Base-by-base conservation (phyloP, 2,888 invertebrate species). In the Netelia fuscicornis region DNA sequence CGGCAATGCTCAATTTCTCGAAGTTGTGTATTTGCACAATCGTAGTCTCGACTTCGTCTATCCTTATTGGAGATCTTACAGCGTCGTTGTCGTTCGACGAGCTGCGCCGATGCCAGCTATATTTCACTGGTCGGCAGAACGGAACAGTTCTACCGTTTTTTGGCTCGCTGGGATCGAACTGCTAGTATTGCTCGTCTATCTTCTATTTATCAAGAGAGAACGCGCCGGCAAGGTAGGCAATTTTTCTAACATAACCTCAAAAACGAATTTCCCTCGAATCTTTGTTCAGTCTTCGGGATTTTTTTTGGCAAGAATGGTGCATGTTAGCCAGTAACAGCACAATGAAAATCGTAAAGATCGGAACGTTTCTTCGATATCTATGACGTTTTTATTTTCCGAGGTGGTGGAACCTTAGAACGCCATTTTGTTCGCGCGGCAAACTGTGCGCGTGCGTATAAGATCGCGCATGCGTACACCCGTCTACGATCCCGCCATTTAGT, bases 11-110 rank as follows among this genome's bases (percentile, higher is more conserved):
- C 82, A 85, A 58, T 71, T 81, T 76, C 75, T 86, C 48, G 86
- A 86, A 30, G 17, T 23, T 2, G 17, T 87, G 1, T 72, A 85
- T 17, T 37, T 65, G 5, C 37, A 71, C 23, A 67, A 56, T 13
- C 2, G 10, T 0, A 70, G 52, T 2, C 30, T 84, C 2, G 80
- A 84, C 0, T 76, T 67, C 13, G 65, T 82, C 9, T 84, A 86
- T 84, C 86, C 88, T 2, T 42, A 48, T 42, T 82, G 83, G 79
- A 72, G 85, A 25, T 76, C 86, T 0, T 62, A 78, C n/a, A 81
- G 83, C 30, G 76, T 86, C 25, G 44, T 88, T 1, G 20, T 87
- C 1, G 86, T 83, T 0, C 85, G 80, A 13, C 62, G 83, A 13
- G 79, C 82, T 1, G 5, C 71, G 9, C 30, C 85, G 37, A 11